phyloP scores from a whole-genome alignment of 2,113 vertebrate genomes.

The Bungarus multicinctus region DNA sequence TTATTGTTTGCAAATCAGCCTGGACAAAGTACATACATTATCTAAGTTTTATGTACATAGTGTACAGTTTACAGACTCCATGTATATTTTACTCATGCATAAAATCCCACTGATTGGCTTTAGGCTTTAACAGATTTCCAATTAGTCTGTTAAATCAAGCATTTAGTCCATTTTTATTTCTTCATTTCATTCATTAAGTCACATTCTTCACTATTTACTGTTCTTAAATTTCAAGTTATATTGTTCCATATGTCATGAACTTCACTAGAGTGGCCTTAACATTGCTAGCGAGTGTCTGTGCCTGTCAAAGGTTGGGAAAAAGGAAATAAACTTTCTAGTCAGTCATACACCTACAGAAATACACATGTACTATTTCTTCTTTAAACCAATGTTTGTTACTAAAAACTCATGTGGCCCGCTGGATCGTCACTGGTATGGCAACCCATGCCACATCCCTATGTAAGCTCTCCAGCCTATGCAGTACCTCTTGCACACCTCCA shows the following conservation, averaged over 20 bases:
- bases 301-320: background rate
- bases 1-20: background rate
- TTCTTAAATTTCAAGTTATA: background rate
- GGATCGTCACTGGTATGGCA: background rate
- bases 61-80: background rate
- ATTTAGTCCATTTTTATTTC: background rate
- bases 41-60: background rate
- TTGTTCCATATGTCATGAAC: background rate
- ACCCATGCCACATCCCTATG: background rate
- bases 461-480: no score
- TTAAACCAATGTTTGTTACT: background rate
- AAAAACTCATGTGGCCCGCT: background rate
- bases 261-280: background rate
- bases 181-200: background rate
- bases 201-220: background rate
- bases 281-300: background rate
- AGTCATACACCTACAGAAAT: background rate
- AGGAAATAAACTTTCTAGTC: background rate
- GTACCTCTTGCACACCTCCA: no score
- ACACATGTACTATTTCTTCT: background rate
- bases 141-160: background rate
- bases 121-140: background rate
- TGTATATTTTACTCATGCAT: background rate
- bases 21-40: background rate
- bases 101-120: background rate